phyloP scores from a whole-genome alignment of 1,140 invertebrate genomes.

The Drosophila saltans region DNA sequence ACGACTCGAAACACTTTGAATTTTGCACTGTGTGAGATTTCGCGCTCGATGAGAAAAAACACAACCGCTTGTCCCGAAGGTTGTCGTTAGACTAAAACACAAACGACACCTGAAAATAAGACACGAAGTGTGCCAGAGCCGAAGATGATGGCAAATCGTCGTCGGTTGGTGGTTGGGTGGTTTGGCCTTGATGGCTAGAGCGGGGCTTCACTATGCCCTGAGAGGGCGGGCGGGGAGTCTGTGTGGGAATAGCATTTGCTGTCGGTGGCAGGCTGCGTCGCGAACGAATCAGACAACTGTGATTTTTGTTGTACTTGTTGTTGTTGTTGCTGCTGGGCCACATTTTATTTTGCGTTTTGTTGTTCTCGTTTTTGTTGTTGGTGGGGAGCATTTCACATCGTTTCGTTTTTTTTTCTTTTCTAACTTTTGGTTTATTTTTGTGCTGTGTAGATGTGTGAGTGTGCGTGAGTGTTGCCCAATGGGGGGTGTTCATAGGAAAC shows the following conservation, averaged over 20 bases:
- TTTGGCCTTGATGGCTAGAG: conserved; percentile 1
- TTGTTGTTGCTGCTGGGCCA: conserved; percentile 52
- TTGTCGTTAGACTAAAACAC: conserved; percentile 67
- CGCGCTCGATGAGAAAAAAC: conserved; percentile 20
- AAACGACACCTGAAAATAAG: conserved; percentile 15
- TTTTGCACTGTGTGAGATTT: not conserved
- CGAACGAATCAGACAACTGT: conserved; percentile 83
- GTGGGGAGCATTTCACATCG: conserved; percentile 49
- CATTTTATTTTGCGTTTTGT: conserved; percentile 78
- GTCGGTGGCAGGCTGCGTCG: conserved; percentile 61
- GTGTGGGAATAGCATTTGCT: conserved; percentile 26
- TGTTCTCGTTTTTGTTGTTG: conserved; percentile 40
- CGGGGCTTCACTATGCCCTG: not conserved
- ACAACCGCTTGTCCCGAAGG: conserved; percentile 67
- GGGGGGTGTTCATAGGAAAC: conserved; percentile 61
- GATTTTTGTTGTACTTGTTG: conserved; percentile 66
- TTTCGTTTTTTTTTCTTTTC: conserved; percentile 69
- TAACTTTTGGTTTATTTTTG: conserved; percentile 55
- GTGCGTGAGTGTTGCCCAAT: conserved; percentile 57
- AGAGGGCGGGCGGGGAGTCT: conserved; percentile 19
- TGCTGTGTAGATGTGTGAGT: conserved; percentile 36
- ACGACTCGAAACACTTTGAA: conserved; percentile 19
- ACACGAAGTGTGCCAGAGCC: conserved; percentile 48
- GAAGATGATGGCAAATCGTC: conserved; percentile 71
- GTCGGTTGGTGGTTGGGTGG: conserved; percentile 28